Evolutionary conservation across 2,888 invertebrate genomes (phyloP), one percentile per base, ranked within the genome.

Genomic region (Pheosia tremula): DNA sequence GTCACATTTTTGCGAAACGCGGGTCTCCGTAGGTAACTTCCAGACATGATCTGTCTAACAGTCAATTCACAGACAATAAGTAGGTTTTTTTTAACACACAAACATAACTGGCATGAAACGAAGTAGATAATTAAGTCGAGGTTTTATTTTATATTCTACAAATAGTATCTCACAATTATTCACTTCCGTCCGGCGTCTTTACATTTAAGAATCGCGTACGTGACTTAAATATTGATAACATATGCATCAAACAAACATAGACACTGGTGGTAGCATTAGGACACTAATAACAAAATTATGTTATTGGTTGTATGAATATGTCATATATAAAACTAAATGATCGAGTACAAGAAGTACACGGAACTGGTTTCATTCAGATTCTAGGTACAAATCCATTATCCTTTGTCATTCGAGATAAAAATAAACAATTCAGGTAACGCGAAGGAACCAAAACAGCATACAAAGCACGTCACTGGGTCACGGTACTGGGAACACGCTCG

Each of bases 381-480:
- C n/a, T 39, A 55, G n/a, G 13, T 55, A 11, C 11, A 39, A 55
- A 11, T 45, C 4, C 41, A 52, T 62, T 37, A 56, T 63, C 24
- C 37, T 52, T 56, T 60, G 61, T 54, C 55, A 67, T 37, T 39
- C 39, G 58, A 61, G 69, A 73, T 75, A 77, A 80, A 83, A 83
- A 87, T 85, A 85, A 79, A 75, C 68, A 64, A 79, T 68, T 77
- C 82, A 83, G 85, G 82, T 84, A 24, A 83, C 69, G 71, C 68
- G 68, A 67, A 78, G 71, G 68, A 69, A 80, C 81, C 71, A 78
- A 84, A 78, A 84, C 81, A 80, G 85, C 86, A 85, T 84, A 87
- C 87, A 86, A 84, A 81, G 76, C 82, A 81, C 82, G 83, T 77
- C 85, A 90, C 81, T 92, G 84, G 90, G 91, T 91, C 89, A 91